Percentiles rank a stretch among this genome's conserved stretches.
Conservation (phyloP, 2,797 vertebrate genomes). For the Megalops cyprinoides region DNA sequence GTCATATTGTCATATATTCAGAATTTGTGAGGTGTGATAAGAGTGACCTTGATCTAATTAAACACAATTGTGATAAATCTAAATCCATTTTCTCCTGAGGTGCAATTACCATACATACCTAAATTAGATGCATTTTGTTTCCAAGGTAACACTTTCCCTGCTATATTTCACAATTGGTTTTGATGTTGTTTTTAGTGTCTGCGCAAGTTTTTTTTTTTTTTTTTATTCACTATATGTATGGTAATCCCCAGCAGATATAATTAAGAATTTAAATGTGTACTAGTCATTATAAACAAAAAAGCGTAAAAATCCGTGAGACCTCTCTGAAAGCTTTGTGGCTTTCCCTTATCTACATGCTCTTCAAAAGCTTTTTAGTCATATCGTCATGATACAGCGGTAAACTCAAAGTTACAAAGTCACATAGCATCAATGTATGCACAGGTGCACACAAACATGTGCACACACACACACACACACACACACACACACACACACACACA, state of each 20-base stretch:
- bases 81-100: slow-evolving; percentile 3
- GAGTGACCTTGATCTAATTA: neutral
- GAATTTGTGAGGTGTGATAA: neutral
- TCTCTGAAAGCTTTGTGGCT: neutral
- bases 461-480: slow-evolving; percentile 13
- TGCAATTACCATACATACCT: neutral
- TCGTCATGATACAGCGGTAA: neutral
- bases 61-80: slow-evolving; percentile 6
- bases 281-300: too few species aligned
- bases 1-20: neutral
- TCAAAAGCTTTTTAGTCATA: slow-evolving; percentile 13
- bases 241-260: neutral
- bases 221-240: neutral
- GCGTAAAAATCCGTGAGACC: neutral
- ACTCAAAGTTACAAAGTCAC: neutral
- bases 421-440: neutral
- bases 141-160: neutral
- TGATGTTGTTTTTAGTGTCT: neutral
- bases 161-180: neutral
- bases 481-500: neutral
- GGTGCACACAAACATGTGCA: neutral
- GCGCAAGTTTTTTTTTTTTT: neutral
- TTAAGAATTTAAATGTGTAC: slow-evolving; percentile 7
- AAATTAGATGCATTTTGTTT: neutral
- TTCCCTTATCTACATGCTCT: neutral